Percentiles rank a stretch among this genome's conserved stretches.
Conservation (phyloP, 2,888 invertebrate genomes). For the Drosophila atripex region DNA sequence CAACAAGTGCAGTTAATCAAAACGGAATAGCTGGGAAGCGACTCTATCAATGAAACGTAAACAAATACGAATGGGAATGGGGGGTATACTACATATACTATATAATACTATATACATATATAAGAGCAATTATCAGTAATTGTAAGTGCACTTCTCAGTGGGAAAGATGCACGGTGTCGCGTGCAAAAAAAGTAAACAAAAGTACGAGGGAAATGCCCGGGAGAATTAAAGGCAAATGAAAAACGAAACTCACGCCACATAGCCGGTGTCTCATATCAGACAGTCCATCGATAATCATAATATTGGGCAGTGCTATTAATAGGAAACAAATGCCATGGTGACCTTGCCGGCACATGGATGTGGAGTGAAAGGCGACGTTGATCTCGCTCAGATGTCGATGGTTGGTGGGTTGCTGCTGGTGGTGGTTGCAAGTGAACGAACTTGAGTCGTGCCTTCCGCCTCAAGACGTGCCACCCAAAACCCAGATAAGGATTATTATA, state of each 20-base stretch:
- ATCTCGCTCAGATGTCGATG: slow-evolving; percentile 30
- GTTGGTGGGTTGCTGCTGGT: neutral
- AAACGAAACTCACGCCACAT: slow-evolving; percentile 8
- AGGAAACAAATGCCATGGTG: slow-evolving; percentile 25
- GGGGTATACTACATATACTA: slow-evolving; percentile 2
- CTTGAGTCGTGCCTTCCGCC: slow-evolving; percentile 28
- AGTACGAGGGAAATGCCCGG: slow-evolving; percentile 17
- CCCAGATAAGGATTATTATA: slow-evolving; percentile 25
- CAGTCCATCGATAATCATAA: slow-evolving; percentile 27
- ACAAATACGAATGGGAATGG: neutral
- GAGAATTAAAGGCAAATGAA: neutral
- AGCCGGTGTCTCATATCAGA: slow-evolving; percentile 8
- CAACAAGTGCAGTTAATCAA: slow-evolving; percentile 27
- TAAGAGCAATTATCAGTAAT: slow-evolving; percentile 24
- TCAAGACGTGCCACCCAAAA: slow-evolving; percentile 29
- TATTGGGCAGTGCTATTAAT: slow-evolving; percentile 42
- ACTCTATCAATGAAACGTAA: slow-evolving; percentile 38
- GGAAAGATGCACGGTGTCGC: slow-evolving; percentile 21
- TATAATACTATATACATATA: no score
- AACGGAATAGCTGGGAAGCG: slow-evolving; percentile 8
- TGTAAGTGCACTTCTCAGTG: slow-evolving; percentile 18
- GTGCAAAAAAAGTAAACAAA: slow-evolving; percentile 33
- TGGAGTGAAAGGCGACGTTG: slow-evolving; percentile 46
- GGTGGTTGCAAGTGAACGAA: slow-evolving; percentile 32
- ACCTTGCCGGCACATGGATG: slow-evolving; percentile 35